Conservation (phyloP, 2,888 invertebrate species). For the Synanthedon andrenaeformis region DNA sequence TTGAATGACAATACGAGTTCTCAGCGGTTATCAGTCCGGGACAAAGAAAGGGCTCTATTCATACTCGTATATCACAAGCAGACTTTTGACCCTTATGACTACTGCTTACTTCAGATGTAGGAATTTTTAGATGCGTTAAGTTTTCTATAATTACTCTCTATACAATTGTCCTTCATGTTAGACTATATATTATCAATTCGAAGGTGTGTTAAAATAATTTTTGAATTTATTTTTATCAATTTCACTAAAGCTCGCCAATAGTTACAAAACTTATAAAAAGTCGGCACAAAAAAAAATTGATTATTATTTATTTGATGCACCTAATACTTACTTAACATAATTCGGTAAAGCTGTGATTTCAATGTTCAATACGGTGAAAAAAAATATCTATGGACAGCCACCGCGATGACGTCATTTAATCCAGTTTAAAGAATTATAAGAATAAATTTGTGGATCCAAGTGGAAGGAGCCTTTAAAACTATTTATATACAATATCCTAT, state of each 20-base stretch:
- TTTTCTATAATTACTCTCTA: no score
- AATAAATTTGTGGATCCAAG: no score
- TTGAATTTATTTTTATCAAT: not conserved
- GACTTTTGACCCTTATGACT: conserved; percentile 51
- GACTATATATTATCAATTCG: no score
- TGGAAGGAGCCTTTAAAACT: no score
- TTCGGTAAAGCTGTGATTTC: not conserved
- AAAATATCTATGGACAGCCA: no score
- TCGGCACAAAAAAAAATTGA: not conserved
- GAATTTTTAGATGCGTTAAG: no score
- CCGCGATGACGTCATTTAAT: no score
- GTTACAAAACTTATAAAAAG: not conserved
- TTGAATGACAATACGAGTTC: conserved; percentile 45
- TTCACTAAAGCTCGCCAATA: not conserved
- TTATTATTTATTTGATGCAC: not conserved
- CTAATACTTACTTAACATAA: not conserved
- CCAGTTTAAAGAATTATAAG: no score
- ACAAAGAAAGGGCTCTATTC: conserved; percentile 59
- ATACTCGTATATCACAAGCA: conserved; percentile 60
- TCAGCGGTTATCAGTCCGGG: conserved; percentile 35
- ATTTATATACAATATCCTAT: no score
- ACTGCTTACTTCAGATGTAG: no score
- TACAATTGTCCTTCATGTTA: no score
- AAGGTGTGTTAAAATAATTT: not conserved
- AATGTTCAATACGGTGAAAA: not conserved